Evolutionary conservation across 2,888 invertebrate genomes (phyloP).

Genomic region (Drosophila aldrichi): DNA sequence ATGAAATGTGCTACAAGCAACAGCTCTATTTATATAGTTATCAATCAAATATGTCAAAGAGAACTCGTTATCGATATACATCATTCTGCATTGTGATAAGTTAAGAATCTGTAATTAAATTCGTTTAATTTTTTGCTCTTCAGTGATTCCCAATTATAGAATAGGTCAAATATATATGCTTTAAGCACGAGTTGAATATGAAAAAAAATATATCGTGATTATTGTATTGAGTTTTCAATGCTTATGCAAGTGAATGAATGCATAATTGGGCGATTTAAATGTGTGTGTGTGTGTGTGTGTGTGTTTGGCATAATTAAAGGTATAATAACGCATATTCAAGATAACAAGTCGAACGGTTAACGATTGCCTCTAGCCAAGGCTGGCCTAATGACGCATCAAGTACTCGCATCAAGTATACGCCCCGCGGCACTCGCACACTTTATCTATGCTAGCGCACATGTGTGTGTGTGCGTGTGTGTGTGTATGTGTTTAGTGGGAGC

Average conservation of each 20-base stretch:
- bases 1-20: background rate
- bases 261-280: background rate
- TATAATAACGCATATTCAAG: conserved; percentile 30
- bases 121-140: background rate
- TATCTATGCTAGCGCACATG: background rate
- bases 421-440: conserved; percentile 17
- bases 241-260: conserved; percentile 5
- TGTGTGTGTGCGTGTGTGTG: background rate
- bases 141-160: background rate
- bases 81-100: background rate
- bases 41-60: background rate
- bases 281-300: background rate
- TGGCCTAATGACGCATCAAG: conserved; percentile 51
- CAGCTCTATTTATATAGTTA: background rate
- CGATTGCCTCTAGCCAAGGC: conserved; percentile 10
- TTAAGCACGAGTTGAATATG: background rate
- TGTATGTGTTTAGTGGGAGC: conserved; percentile 6
- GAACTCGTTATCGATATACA: background rate
- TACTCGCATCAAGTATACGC: conserved; percentile 51
- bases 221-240: background rate
- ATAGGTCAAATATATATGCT: too few species aligned
- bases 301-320: conserved; percentile 1
- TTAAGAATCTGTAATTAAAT: background rate
- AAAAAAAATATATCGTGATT: conserved; percentile 16
- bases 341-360: conserved; percentile 19